Base-by-base conservation (phyloP, 92 coral and sea anemone species). In the Meandrina meandrites region DNA sequence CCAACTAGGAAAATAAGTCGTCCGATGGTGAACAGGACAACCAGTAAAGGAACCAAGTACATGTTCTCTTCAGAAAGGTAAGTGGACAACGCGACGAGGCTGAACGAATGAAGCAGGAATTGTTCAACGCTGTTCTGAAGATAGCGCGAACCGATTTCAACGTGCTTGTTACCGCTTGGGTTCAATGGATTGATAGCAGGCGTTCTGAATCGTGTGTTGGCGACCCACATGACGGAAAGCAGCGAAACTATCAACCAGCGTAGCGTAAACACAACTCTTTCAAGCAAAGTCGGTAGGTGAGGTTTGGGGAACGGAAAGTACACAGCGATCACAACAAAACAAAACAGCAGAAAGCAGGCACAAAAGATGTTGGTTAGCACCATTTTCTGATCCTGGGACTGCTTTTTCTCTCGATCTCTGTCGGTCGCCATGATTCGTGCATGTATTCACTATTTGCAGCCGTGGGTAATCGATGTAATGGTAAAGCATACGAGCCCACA, bases 71-170 rank as follows among this genome's bases (percentile, higher is more conserved):
- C 83, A 1, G 91, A 82, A 57, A 93, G 85, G 57, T 93, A 83
- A 40, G 90, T 84, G 14, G 92, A 31, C 83, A 93, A 73, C 83
- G 57, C 86, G 62, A 90, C 57, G 31, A 79, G 84, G 24, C 90
- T 89, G 21, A 93, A 79, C 68, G 87, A 81, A 73, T 89, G 91
- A 27, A 90, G 60, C 75, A 90, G 17, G 79, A 93, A 93, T 81
- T 93, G 95, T 28, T 93, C 95, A 37, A 80, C 64, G 53, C 93
- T 93, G 88, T 93, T 93, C 68, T 85, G 93, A 8, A 93, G 90
- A 79, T 78, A 90, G 16, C 77, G 79, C 13, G 58, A 17, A 30
- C 88, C 73, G 13, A 83, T 30, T 10, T 78, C 92, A 14, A 89
- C 87, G 36, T 54, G 72, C 34, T 81, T 78, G 24, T 85, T 67